Evolutionary conservation across 1,140 invertebrate genomes (phyloP).

Genomic region (Habropoda laboriosa): DNA sequence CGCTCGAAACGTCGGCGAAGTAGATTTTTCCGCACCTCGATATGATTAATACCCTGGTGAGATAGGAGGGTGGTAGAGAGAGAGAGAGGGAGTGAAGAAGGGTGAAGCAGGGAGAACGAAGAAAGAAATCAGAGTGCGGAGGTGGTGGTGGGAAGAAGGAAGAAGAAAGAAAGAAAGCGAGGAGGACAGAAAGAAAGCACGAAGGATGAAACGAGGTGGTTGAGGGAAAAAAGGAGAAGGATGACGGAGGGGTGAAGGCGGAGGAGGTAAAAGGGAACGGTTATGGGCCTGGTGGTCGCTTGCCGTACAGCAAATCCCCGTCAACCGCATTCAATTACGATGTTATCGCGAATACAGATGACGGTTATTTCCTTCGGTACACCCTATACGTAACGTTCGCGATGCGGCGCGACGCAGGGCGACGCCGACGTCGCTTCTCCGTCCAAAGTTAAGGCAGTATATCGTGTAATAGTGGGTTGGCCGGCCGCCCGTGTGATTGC

Average conservation of each 20-base stretch:
- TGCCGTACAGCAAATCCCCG: conserved; percentile 81
- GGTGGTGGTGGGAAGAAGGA: background rate
- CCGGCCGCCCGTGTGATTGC: conserved; percentile 80
- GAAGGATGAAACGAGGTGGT: conserved; percentile 10
- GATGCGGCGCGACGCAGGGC: conserved; percentile 50
- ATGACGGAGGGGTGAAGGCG: conserved; percentile 51
- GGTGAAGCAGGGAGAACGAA: background rate
- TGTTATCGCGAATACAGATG: conserved; percentile 84
- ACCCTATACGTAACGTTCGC: conserved; percentile 80
- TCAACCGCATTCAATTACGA: conserved; percentile 84
- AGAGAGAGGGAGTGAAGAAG: background rate
- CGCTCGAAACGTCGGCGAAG: conserved; percentile 62
- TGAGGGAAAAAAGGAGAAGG: conserved; percentile 48
- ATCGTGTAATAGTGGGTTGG: conserved; percentile 67
- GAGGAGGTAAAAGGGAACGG: conserved; percentile 55
- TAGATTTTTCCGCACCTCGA: conserved; percentile 78
- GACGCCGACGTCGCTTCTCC: conserved; percentile 68
- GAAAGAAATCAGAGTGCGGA: conserved; percentile 4
- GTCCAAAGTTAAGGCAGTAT: conserved; percentile 75
- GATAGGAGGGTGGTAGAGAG: conserved; percentile 16
- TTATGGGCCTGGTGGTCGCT: conserved; percentile 65
- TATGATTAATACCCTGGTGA: conserved; percentile 78
- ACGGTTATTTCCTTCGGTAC: conserved; percentile 84
- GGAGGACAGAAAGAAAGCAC: conserved; percentile 28
- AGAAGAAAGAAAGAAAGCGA: background rate